Evolutionary conservation across 2,888 invertebrate species (phyloP).

Genomic region (Amphipoea lucens): DNA sequence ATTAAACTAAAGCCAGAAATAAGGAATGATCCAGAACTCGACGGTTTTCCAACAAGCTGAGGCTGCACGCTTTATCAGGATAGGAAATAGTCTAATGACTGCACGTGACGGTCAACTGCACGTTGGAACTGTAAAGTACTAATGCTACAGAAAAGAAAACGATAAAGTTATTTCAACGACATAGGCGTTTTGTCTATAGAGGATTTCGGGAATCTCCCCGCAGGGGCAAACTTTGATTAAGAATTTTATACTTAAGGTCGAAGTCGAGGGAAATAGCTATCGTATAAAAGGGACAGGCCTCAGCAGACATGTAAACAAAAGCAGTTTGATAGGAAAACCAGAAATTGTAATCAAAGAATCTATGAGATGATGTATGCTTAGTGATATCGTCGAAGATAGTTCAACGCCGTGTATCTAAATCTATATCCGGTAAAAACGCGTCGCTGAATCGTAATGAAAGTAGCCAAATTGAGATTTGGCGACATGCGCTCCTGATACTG

Average conservation of each 20-base stretch:
- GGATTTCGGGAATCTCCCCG: background rate
- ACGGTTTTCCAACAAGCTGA: background rate
- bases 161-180: background rate
- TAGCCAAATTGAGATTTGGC: background rate
- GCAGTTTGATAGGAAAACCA: background rate
- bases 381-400: background rate
- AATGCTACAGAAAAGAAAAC: background rate
- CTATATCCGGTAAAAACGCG: background rate
- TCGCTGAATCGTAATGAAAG: background rate
- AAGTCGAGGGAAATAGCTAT: no score
- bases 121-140: background rate
- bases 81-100: conserved; percentile 34
- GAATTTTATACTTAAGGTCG: background rate
- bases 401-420: background rate
- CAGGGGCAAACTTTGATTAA: background rate
- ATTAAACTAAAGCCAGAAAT: conserved; percentile 50
- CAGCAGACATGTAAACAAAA: background rate
- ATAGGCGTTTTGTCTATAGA: background rate
- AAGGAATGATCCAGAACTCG: conserved; percentile 36
- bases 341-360: background rate
- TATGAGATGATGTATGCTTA: background rate
- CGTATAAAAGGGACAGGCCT: no score
- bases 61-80: conserved; percentile 24
- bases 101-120: background rate
- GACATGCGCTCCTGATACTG: background rate